Conservation (phyloP, 2,113 vertebrate species). For the Aegithalos caudatus region DNA sequence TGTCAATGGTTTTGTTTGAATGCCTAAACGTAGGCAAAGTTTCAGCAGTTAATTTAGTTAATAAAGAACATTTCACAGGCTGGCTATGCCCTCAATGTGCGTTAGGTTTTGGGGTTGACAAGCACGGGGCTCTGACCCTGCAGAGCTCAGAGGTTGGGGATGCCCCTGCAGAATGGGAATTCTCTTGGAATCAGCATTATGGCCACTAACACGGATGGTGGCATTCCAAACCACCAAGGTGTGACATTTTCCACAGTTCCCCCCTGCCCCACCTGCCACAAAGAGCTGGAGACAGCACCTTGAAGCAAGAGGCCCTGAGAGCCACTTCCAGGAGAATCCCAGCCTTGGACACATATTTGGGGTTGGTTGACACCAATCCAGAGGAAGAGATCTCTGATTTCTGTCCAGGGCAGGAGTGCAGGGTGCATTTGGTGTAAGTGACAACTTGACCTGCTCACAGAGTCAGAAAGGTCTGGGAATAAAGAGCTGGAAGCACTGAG, state of each 20-base stretch:
- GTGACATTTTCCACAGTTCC: not conserved
- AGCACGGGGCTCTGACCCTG: not conserved
- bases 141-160: not conserved
- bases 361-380: not conserved
- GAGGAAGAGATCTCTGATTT: not conserved
- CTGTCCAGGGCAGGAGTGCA: not conserved
- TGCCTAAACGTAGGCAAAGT: not conserved
- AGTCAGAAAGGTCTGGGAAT: not conserved
- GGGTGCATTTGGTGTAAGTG: not conserved
- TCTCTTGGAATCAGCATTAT: not conserved
- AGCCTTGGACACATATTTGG: accelerated
- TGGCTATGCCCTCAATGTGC: accelerated
- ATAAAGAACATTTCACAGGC: not conserved
- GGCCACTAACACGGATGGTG: not conserved
- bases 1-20: not conserved
- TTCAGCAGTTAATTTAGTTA: not conserved
- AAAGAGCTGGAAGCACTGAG: not conserved
- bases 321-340: not conserved
- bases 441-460: not conserved
- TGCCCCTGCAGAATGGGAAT: not conserved
- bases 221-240: not conserved
- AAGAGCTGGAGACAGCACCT: not conserved
- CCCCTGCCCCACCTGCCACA: not conserved
- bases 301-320: not conserved
- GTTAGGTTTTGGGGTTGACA: not conserved